Evolutionary conservation across 2,888 invertebrate genomes (phyloP).

Genomic region (Acleris sparsana): DNA sequence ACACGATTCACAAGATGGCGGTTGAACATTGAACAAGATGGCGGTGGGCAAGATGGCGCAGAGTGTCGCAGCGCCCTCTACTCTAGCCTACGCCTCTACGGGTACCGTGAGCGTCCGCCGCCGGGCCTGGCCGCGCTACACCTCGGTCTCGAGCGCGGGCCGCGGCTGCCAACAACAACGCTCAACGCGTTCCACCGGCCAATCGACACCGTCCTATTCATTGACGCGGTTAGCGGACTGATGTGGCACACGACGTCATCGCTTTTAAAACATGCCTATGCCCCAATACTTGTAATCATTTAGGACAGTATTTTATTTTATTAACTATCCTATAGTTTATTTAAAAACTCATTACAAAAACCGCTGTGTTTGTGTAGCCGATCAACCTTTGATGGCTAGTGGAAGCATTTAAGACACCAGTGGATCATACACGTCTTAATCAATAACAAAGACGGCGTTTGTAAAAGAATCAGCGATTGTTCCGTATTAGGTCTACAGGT

Average conservation of each 20-base stretch:
- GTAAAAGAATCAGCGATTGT: too few species aligned
- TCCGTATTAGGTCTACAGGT: too few species aligned
- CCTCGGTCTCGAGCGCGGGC: slow-evolving; percentile 81
- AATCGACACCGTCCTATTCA: slow-evolving; percentile 78
- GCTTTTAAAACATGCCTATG: slow-evolving; percentile 35
- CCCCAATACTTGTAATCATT: too few species aligned
- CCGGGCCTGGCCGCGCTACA: slow-evolving; percentile 81
- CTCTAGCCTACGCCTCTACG: slow-evolving; percentile 42
- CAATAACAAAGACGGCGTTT: too few species aligned
- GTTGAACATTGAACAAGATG: neutral
- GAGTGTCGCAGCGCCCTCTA: slow-evolving; percentile 40
- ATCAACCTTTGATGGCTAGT: too few species aligned
- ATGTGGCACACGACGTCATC: slow-evolving; percentile 48
- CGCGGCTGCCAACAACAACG: slow-evolving; percentile 80
- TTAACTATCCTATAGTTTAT: too few species aligned
- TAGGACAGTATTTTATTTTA: too few species aligned
- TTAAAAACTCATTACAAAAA: too few species aligned
- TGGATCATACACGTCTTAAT: too few species aligned
- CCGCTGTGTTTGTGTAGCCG: too few species aligned
- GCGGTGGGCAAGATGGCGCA: slow-evolving; percentile 16
- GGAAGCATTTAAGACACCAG: too few species aligned
- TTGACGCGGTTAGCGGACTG: slow-evolving; percentile 31
- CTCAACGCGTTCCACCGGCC: slow-evolving; percentile 77
- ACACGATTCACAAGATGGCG: slow-evolving; percentile 1
- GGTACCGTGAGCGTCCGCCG: slow-evolving; percentile 81